Base-by-base conservation (phyloP, 2,888 invertebrate genomes). In the Oegoconia quadripuncta region DNA sequence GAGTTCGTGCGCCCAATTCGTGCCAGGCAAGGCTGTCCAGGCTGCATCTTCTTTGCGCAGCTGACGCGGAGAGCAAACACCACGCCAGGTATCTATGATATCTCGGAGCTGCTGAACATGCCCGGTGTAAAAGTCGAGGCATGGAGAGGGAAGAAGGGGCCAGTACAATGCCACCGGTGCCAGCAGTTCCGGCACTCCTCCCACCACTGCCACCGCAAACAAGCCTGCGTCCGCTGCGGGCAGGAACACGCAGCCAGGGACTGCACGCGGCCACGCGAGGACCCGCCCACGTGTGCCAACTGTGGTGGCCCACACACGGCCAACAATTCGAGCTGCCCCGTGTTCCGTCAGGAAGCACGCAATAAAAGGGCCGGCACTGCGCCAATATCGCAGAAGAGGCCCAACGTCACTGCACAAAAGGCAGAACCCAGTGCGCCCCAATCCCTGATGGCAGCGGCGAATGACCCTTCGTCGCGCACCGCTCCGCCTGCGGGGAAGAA, bases 51-150 rank as follows among this genome's bases (percentile, higher is more conserved):
- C 30, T 43, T 37, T 15, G 47, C 41, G 2, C 40, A 40, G 3
- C 22, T 56, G 0, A 35, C 39, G 12, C 38, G 39, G 11, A 50
- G 46, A 0, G 29, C 36, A 0, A 37, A 39, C 23, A 34, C 36
- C 1, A 12, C 3, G 0, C 46, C 50, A 2, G 41, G 29, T 5
- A 51, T 56, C 0, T 55, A 46, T 18, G 22, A 33, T 0, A 11
- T 47, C 0, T 35, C 6, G 0, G 51, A 52, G 28, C 32, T 60
- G 0, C 38, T 55, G 0, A n/a, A n/a, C n/a, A n/a, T 56, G 55
- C 52, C 23, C 39, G 0, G 42, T 44, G 0, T 41, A 44, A 4
- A 31, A 22, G 1, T 6, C 20, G 20, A 20, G 20, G 5, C 20
- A 20, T n/a, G n/a, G n/a, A 20, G 20, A 20, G 11, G 25, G 0